These are phyloP conservation scores for Sciurus vulgaris DNA, from an alignment of 2,797 vertebrate genomes.

Conservation along the genomic window DNA sequence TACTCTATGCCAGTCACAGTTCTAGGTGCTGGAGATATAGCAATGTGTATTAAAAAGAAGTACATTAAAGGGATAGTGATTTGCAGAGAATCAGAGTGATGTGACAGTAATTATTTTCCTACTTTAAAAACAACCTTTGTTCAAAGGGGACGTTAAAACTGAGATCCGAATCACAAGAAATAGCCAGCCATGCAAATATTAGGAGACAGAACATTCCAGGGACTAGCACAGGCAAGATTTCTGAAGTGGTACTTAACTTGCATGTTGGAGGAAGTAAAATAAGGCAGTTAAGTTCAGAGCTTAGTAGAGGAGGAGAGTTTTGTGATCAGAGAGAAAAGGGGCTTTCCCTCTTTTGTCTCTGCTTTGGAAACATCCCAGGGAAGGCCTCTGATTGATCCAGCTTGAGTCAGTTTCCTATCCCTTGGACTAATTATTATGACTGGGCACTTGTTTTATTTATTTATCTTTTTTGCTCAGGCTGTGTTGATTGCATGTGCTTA, in stretches of 20 bases:
- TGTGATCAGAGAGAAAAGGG: not conserved
- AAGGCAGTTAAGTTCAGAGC: not conserved
- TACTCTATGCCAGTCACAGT: not conserved
- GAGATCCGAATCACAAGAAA: slow-evolving; percentile 11
- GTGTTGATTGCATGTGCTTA: not conserved
- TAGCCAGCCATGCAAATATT: not conserved
- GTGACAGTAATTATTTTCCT: not conserved
- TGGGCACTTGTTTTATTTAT: not conserved
- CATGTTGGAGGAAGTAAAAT: not conserved
- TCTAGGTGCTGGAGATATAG: not conserved
- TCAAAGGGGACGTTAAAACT: not conserved
- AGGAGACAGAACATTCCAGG: not conserved
- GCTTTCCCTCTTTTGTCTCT: not conserved
- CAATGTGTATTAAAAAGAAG: not conserved
- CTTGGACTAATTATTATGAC: not conserved
- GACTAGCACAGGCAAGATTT: not conserved
- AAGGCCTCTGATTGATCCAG: not conserved
- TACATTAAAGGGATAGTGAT: not conserved
- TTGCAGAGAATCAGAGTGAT: not conserved
- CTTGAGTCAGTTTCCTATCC: not conserved
- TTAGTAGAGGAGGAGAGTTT: not conserved
- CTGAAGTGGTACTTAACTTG: not conserved
- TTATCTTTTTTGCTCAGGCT: not conserved
- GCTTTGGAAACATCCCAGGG: not conserved
- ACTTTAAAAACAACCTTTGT: not conserved